A percentile compares a stretch with the other conserved stretches of the same genome.
Conservation (phyloP, 30 jellyfish, hydroid and myxozoan species). For the Cassiopea xamachana region DNA sequence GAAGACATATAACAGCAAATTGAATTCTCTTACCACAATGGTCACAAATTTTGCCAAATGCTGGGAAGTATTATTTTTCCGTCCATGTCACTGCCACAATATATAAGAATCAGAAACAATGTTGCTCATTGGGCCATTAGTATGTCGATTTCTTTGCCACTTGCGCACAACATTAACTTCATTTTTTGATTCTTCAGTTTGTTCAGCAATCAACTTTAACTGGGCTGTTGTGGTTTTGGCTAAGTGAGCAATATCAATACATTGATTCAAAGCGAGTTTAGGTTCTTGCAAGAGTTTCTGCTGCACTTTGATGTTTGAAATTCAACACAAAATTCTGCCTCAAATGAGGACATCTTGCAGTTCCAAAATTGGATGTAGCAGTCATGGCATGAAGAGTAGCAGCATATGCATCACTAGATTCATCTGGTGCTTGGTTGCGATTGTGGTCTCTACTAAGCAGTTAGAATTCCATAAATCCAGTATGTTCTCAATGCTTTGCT, state of each 20-base stretch:
- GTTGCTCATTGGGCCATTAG: constrained; percentile 4
- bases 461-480: no score
- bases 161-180: constrained; percentile 8
- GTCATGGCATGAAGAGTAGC: constrained; percentile 17
- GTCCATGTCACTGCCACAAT: no score
- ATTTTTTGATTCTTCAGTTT: background rate
- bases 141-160: background rate
- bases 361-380: constrained; percentile 32
- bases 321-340: constrained; percentile 39
- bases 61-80: background rate
- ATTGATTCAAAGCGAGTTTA: background rate
- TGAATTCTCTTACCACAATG: constrained; percentile 20
- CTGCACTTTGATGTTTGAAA: constrained; percentile 43
- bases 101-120: background rate
- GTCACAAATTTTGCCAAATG: constrained; percentile 26
- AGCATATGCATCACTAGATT: constrained; percentile 22
- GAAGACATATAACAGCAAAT: no score
- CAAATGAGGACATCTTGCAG: constrained; percentile 28
- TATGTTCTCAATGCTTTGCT: no score
- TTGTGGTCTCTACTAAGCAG: background rate
- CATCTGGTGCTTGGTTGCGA: constrained; percentile 16
- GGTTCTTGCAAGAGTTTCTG: constrained; percentile 47
- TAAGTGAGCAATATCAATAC: constrained; percentile 13
- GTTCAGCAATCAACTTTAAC: constrained; percentile 37
- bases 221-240: constrained; percentile 39